Conservation (phyloP, 2,113 vertebrate species). For the Dasyprocta punctata region DNA sequence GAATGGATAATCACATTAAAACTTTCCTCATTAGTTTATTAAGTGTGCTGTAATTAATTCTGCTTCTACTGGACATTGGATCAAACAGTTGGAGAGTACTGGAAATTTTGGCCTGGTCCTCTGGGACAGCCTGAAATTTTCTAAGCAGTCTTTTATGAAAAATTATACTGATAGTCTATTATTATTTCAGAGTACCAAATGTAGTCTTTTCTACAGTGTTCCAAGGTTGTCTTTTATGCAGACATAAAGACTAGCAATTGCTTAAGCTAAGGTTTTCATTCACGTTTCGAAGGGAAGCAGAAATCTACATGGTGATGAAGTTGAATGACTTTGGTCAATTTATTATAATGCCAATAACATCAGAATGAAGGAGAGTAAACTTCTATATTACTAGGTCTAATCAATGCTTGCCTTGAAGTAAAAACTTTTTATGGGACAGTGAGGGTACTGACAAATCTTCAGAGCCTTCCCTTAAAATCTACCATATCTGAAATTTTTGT, state of each 20-base stretch:
- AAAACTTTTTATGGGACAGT: neutral
- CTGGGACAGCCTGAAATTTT: neutral
- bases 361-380: neutral
- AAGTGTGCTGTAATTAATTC: neutral
- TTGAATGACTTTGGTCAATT: neutral
- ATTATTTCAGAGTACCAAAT: neutral
- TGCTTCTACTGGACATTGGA: neutral
- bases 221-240: neutral
- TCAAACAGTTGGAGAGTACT: neutral
- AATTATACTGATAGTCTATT: neutral
- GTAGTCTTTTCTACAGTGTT: neutral
- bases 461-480: neutral
- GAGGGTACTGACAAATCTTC: conserved; percentile 22
- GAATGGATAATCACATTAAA: conserved; percentile 22
- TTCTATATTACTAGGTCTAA: neutral
- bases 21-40: conserved; percentile 16
- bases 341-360: neutral
- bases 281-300: neutral
- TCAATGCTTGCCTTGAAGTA: neutral
- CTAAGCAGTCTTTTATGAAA: neutral
- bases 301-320: conserved; percentile 9
- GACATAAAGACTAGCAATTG: neutral
- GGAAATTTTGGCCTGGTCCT: neutral
- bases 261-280: neutral
- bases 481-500: conserved; percentile 25